A percentile compares a stretch with the other conserved stretches of the same genome.
These are phyloP conservation scores for Amblyopsis rosae DNA, from an alignment of 2,113 vertebrate species.

Conservation along the genomic window DNA sequence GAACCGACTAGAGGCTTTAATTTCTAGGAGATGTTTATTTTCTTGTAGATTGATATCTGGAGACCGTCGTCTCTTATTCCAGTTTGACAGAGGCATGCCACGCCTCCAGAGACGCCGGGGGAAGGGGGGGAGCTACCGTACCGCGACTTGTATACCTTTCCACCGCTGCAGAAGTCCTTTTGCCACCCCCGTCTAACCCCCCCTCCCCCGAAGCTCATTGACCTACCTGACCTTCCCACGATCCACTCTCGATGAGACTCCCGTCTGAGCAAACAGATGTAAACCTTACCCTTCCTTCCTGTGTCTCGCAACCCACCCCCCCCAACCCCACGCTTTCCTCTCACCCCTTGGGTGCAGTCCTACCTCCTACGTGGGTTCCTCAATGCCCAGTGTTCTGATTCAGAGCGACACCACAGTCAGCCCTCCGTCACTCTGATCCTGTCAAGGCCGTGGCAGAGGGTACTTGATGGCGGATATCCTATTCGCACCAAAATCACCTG, in stretches of 20 bases:
- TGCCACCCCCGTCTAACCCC: neutral
- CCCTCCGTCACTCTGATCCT: slow-evolving; percentile 68
- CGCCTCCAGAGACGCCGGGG: slow-evolving; percentile 12
- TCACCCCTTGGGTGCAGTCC: no score
- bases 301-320: slow-evolving; percentile 6
- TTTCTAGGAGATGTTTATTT: neutral
- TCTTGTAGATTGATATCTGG: slow-evolving; percentile 14
- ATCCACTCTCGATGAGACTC: slow-evolving; percentile 9
- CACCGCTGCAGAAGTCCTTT: neutral
- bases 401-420: slow-evolving; percentile 66
- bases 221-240: neutral
- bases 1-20: slow-evolving; percentile 3
- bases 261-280: slow-evolving; percentile 50
- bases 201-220: neutral
- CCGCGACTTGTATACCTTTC: neutral
- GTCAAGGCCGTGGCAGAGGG: slow-evolving; percentile 57
- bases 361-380: slow-evolving; percentile 40
- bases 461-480: slow-evolving; percentile 58
- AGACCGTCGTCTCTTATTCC: slow-evolving; percentile 20
- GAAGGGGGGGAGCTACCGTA: neutral
- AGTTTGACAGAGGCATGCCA: slow-evolving; percentile 42
- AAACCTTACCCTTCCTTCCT: slow-evolving; percentile 29
- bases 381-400: slow-evolving; percentile 62
- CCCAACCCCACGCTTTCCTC: no score
- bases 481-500: slow-evolving; percentile 69